phyloP scores from a whole-genome alignment of 2,113 vertebrate genomes.

The Camelus bactrianus region DNA sequence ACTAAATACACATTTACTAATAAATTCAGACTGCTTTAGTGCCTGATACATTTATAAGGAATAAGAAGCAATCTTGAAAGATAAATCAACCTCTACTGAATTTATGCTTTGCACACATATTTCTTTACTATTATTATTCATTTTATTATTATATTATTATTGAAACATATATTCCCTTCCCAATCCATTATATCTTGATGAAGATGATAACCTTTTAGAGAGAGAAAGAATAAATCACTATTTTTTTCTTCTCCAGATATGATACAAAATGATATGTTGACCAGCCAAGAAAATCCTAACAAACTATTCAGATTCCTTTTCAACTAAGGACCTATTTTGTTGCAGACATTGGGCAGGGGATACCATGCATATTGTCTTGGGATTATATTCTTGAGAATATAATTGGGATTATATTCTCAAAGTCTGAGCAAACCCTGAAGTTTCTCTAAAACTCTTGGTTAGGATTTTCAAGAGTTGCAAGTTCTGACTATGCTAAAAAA shows the following conservation, averaged over 20 bases:
- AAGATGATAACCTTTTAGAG: slow-evolving; percentile 55
- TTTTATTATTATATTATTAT: slow-evolving; percentile 68
- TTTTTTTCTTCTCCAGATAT: not conserved
- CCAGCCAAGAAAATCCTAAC: slow-evolving; percentile 19
- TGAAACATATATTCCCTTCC: slow-evolving; percentile 63
- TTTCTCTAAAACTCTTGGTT: not conserved
- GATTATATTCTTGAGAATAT: not conserved
- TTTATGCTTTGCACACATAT: slow-evolving; percentile 56
- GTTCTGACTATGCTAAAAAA: not conserved
- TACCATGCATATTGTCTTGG: not conserved
- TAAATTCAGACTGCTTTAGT: slow-evolving; percentile 66
- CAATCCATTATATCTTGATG: slow-evolving; percentile 50
- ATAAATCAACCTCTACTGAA: slow-evolving; percentile 55
- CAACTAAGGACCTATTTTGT: not conserved
- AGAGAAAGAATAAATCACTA: slow-evolving; percentile 35
- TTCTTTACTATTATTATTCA: slow-evolving; percentile 54
- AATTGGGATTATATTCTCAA: not conserved
- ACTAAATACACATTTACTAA: slow-evolving; percentile 64
- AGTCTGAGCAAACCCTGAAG: not conserved
- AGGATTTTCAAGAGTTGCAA: not conserved
- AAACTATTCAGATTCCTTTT: slow-evolving; percentile 31
- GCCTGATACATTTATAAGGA: slow-evolving; percentile 65
- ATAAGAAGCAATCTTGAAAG: slow-evolving; percentile 57
- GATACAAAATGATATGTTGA: slow-evolving; percentile 6
- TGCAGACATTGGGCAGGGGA: not conserved